A percentile compares a stretch with the other conserved stretches of the same genome.
Conservation (phyloP, 1,140 invertebrate species). For the Brachionus angularis region DNA sequence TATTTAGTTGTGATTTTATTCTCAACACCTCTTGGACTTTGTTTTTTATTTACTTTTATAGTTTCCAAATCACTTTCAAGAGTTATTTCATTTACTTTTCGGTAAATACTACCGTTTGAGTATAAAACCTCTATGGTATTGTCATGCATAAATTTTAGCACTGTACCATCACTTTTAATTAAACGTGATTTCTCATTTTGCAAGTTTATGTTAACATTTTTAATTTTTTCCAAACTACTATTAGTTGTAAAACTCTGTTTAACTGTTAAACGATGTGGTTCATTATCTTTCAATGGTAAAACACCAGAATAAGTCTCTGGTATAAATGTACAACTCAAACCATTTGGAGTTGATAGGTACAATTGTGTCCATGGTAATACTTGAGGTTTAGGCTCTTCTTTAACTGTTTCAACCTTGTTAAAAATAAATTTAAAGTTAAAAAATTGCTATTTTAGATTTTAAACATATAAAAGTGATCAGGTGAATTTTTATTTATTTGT, state of each 20-base stretch:
- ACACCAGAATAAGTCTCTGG: constrained; percentile 53
- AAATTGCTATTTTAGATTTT: not conserved
- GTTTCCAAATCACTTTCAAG: constrained; percentile 12
- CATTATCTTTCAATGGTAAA: constrained; percentile 48
- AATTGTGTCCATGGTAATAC: constrained; percentile 53
- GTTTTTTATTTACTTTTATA: constrained; percentile 23
- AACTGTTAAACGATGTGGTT: constrained; percentile 50
- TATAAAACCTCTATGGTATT: constrained; percentile 52
- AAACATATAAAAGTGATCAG: not conserved
- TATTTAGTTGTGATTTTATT: not conserved
- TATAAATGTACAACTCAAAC: constrained; percentile 53
- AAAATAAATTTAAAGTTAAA: constrained; percentile 32
- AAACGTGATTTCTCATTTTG: constrained; percentile 50
- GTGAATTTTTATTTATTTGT: not conserved
- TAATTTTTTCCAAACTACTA: constrained; percentile 50
- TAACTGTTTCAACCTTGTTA: constrained; percentile 46
- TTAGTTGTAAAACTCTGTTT: constrained; percentile 56
- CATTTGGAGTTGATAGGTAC: constrained; percentile 56
- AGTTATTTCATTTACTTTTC: not conserved
- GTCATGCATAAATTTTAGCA: constrained; percentile 55
- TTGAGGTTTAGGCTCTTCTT: constrained; percentile 43
- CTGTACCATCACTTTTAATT: constrained; percentile 54
- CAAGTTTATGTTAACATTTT: constrained; percentile 47
- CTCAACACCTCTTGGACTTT: not conserved
- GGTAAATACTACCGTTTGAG: constrained; percentile 53